Conservation (phyloP, 1,140 invertebrate genomes). For the Ctenoplectra terminalis region DNA sequence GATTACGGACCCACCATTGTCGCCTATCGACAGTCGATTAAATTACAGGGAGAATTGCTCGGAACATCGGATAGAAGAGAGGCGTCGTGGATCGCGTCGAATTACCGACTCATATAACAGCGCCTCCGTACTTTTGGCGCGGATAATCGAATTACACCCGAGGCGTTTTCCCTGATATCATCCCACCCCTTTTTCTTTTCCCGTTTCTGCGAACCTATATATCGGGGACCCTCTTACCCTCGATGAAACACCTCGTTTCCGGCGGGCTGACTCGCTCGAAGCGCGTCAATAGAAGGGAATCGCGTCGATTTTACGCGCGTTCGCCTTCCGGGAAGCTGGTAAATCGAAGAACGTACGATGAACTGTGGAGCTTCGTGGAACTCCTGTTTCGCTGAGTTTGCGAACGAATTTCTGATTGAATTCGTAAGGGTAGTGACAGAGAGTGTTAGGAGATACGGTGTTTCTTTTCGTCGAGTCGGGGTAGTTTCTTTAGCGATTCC, state of each 20-base stretch:
- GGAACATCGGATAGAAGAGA: conserved; percentile 7
- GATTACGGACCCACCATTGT: conserved; percentile 59
- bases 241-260: neutral
- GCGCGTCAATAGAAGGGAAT: neutral
- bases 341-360: neutral
- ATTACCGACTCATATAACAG: conserved; percentile 59
- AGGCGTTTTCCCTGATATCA: conserved; percentile 12
- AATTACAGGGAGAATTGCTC: conserved; percentile 63
- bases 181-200: neutral
- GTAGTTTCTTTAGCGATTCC: neutral
- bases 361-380: neutral
- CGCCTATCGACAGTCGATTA: conserved; percentile 66
- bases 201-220: neutral
- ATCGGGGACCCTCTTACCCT: neutral
- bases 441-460: neutral
- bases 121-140: conserved; percentile 57
- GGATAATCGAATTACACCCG: conserved; percentile 59
- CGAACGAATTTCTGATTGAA: neutral
- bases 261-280: neutral
- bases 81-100: conserved; percentile 38
- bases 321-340: neutral
- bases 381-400: conserved; percentile 37
- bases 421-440: neutral
- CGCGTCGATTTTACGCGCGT: conserved; percentile 16
- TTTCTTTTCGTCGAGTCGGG: neutral